phyloP scores from a whole-genome alignment of 2,888 invertebrate genomes.

The Dermolepida albohirtum region DNA sequence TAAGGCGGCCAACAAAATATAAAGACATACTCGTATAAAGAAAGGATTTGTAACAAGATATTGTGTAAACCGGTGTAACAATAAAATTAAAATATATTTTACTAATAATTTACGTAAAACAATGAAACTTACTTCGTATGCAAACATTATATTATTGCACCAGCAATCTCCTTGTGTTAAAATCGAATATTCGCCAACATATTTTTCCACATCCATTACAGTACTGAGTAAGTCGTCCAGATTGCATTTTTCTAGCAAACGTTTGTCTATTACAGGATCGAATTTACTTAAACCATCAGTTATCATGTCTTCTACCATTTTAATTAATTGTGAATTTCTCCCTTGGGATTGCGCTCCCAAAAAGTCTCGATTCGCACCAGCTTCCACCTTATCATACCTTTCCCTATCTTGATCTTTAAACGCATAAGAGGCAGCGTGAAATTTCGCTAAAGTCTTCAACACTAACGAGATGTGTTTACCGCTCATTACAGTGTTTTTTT shows the following conservation, averaged over 20 bases:
- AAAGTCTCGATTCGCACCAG: no score
- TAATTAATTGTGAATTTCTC: not conserved
- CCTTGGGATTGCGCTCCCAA: no score
- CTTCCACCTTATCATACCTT: constrained; percentile 7
- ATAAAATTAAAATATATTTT: no score
- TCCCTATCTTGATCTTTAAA: constrained; percentile 38
- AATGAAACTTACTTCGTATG: constrained; percentile 47
- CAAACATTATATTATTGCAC: constrained; percentile 54
- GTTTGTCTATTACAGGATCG: constrained; percentile 29
- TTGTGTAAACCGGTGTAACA: no score
- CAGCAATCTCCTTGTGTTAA: constrained; percentile 54
- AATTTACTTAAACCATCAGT: constrained; percentile 7
- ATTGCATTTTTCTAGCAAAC: constrained; percentile 4
- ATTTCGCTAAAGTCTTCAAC: constrained; percentile 36
- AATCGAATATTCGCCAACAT: constrained; percentile 43
- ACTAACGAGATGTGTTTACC: constrained; percentile 35
- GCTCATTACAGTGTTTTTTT: constrained; percentile 37
- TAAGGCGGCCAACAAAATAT: no score
- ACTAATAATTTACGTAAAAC: no score
- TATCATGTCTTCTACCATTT: not conserved
- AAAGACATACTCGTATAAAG: no score
- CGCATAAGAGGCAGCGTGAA: constrained; percentile 40
- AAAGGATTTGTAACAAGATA: no score
- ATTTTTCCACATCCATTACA: not conserved
- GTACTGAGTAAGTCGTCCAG: not conserved